phyloP scores from a whole-genome alignment of 2,113 vertebrate species.

The Platichthys flesus region DNA sequence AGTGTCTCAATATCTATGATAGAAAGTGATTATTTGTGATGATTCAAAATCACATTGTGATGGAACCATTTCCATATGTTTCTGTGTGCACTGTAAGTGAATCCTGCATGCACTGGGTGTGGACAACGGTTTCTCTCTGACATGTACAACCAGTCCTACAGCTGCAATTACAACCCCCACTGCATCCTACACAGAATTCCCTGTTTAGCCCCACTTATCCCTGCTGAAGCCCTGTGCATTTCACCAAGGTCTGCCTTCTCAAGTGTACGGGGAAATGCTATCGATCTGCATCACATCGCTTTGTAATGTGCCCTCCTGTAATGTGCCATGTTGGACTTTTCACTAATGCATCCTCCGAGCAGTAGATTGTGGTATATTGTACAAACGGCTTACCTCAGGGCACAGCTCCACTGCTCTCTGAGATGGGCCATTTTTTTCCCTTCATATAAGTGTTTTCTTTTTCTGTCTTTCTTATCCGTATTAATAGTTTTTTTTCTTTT shows the following conservation, averaged over 20 bases:
- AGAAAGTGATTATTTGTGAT: background rate
- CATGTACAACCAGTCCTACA: background rate
- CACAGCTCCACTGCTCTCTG: background rate
- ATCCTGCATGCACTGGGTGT: background rate
- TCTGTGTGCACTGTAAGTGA: background rate
- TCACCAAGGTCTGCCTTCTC: conserved; percentile 14
- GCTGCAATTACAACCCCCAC: background rate
- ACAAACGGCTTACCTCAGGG: conserved; percentile 2
- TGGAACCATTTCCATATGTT: background rate
- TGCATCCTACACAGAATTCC: background rate
- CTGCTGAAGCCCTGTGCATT: conserved; percentile 11
- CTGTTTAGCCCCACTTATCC: background rate
- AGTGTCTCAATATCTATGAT: background rate
- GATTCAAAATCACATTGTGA: background rate
- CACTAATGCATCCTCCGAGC: conserved; percentile 6
- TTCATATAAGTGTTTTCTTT: background rate
- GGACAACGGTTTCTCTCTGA: no score
- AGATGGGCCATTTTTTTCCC: background rate
- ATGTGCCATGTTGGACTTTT: conserved; percentile 22
- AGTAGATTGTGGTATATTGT: background rate
- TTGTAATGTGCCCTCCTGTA: conserved; percentile 18
- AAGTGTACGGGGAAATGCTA: conserved; percentile 15
- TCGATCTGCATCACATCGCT: conserved; percentile 47
- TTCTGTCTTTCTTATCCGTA: background rate
- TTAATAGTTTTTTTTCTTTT: background rate